Conservation (phyloP, 2,113 vertebrate species). For the Pomatostomus ruficeps region DNA sequence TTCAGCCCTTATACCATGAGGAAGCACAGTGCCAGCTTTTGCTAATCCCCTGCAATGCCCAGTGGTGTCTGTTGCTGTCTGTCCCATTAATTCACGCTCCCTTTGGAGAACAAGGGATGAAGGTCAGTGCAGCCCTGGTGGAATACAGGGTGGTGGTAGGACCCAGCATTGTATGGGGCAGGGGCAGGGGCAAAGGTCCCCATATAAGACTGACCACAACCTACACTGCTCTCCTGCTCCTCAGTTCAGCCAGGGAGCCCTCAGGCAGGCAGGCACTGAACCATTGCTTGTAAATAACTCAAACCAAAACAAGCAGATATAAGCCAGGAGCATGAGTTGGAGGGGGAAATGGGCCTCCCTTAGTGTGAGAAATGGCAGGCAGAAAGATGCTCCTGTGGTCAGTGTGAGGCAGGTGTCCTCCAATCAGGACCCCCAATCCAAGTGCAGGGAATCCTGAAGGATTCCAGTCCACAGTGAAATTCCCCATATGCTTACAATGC, state of each 20-base stretch:
- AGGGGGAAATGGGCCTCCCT: neutral
- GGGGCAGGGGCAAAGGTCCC: too few species aligned
- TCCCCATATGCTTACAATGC: neutral
- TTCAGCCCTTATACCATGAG: neutral
- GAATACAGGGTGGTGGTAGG: neutral
- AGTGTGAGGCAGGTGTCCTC: neutral
- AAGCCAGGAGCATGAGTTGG: neutral
- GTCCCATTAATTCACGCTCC: neutral
- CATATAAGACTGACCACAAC: neutral
- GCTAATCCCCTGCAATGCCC: neutral
- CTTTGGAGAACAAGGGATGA: neutral
- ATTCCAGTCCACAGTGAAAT: neutral
- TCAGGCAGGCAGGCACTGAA: neutral
- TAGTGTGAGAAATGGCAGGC: neutral
- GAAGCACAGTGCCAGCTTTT: neutral
- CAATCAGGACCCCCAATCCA: neutral
- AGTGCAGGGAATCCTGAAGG: neutral
- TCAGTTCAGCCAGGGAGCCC: neutral
- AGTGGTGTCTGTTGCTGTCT: neutral
- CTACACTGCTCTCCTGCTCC: neutral
- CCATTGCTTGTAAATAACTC: neutral
- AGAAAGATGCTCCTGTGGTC: neutral
- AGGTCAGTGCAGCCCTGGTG: neutral
- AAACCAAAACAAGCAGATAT: neutral
- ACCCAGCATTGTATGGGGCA: neutral